Conservation (phyloP, 1,140 invertebrate species). For the Diuraphis noxia region DNA sequence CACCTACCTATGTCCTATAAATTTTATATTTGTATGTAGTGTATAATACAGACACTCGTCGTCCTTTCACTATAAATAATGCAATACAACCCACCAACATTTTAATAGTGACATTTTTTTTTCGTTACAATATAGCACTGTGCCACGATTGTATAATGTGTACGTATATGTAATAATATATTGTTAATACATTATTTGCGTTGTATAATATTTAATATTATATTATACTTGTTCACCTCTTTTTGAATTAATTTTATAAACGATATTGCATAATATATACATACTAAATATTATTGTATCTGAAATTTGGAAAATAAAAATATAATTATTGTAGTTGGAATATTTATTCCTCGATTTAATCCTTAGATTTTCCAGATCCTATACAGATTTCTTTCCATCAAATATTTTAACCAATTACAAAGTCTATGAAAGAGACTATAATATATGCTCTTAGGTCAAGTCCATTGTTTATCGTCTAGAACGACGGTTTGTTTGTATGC, state of each 20-base stretch:
- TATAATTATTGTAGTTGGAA: no score
- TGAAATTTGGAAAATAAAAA: neutral
- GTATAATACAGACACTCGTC: no score
- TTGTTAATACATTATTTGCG: neutral
- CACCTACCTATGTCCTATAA: neutral
- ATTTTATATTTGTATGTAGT: neutral
- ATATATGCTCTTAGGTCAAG: no score
- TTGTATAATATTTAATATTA: neutral
- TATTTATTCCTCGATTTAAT: no score
- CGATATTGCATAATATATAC: neutral
- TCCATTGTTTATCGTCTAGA: neutral
- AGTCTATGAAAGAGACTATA: rapidly evolving
- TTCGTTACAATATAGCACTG: neutral
- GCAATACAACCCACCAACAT: neutral
- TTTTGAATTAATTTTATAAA: neutral
- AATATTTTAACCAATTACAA: neutral
- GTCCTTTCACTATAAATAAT: constrained; percentile 8
- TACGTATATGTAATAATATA: neutral
- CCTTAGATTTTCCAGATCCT: neutral
- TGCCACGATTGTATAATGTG: no score
- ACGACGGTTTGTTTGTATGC: neutral
- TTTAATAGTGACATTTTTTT: neutral
- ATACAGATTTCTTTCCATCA: neutral
- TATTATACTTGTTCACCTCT: neutral
- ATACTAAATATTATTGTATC: neutral